Base-by-base conservation (phyloP, 1,140 invertebrate genomes). In the Pygmarrhopalites habei region DNA sequence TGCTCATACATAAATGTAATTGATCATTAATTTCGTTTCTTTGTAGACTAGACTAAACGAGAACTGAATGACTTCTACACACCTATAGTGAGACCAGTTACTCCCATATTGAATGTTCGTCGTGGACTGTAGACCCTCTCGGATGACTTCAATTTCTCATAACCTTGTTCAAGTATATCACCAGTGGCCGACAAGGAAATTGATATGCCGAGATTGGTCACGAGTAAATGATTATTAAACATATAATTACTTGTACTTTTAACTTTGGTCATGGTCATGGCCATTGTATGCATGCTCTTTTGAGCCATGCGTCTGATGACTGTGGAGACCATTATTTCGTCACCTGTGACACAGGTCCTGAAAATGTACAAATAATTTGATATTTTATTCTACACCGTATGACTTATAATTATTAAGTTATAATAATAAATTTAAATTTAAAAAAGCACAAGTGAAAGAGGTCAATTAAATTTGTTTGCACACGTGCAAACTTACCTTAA, bases 191-290 rank as follows among this genome's bases (percentile, higher is more conserved):
- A 91, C 28, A 93, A 79, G 2, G 77, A 78, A 61, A 87, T 73
- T 2, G 90, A 92, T 74, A 95, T 86, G 3, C 82, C 80, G n/a
- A 90, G 81, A 79, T 95, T 95, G 51, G 91, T 94, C 59, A 86
- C 79, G 12, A 95, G 77, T 51, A 95, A 78, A 78, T 89, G 86
- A 75, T 85, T 88, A 29, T 62, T 58, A 51, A 73, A 73, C 60
- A 72, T 52, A 44, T 46, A 65, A 23, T 53, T 58, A 17, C 64
- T 66, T 30, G 44, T 57, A 19, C 15, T 29, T 35, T 58, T 25
- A 14, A 66, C 21, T 49, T 58, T 65, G 4, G 39, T 26, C 4
- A 64, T 26, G 7, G 47, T 47, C 4, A 64, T 26, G 0, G 62
- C 12, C 1, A 28, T 15, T 23, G 29, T 68, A 15, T 65, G 46